Evolutionary conservation across 2,888 invertebrate species (phyloP).

Genomic region (Stomorhina lunata): DNA sequence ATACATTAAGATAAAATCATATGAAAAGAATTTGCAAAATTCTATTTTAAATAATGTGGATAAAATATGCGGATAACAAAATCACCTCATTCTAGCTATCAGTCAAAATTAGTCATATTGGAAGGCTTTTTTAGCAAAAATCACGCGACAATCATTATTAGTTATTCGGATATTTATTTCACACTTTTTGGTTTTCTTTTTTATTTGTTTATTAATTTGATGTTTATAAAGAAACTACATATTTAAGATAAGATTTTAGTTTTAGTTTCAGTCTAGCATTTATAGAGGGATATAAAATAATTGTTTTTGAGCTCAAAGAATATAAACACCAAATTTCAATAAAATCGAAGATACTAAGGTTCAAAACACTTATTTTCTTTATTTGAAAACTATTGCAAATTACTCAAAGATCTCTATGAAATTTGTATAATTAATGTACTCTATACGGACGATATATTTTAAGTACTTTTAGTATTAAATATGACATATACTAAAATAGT

Average conservation of each 20-base stretch:
- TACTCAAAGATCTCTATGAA: too few relatives aligned
- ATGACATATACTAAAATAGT: neutral
- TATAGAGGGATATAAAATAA: too few relatives aligned
- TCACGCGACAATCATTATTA: neutral
- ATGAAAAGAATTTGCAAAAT: neutral
- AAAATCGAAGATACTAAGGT: too few relatives aligned
- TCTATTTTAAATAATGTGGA: too few relatives aligned
- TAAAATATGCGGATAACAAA: neutral
- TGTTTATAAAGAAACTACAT: neutral
- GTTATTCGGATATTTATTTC: neutral
- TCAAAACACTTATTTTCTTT: too few relatives aligned
- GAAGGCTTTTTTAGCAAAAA: neutral
- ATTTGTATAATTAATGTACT: too few relatives aligned
- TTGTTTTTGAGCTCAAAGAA: too few relatives aligned
- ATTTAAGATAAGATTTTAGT: neutral
- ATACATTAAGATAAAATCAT: constrained; percentile 34
- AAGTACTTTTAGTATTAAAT: neutral
- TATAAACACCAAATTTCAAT: too few relatives aligned
- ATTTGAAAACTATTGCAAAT: too few relatives aligned
- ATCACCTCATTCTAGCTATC: constrained; percentile 11
- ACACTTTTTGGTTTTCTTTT: neutral
- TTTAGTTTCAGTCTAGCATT: neutral
- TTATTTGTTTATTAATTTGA: neutral
- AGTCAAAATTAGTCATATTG: neutral
- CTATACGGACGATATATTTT: too few relatives aligned